These are phyloP conservation scores for Trematomus bernacchii DNA, from an alignment of 2,797 vertebrate species.

Conservation along the genomic window DNA sequence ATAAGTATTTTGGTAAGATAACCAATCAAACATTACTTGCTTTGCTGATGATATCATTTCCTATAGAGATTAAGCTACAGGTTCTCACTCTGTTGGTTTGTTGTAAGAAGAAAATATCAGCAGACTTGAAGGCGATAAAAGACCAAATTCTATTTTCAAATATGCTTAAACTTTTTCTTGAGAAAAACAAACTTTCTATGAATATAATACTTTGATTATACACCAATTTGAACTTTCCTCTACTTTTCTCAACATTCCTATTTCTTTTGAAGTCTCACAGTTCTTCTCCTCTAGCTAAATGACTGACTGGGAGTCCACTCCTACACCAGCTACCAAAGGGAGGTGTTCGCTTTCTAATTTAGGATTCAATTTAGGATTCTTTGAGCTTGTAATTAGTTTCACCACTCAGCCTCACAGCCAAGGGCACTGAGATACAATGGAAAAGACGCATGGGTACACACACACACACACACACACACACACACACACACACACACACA, in stretches of 20 bases:
- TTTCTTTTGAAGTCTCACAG: neutral
- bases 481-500: constrained; percentile 23
- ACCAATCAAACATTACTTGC: neutral
- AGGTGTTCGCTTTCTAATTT: constrained; percentile 83
- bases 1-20: neutral
- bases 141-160: neutral
- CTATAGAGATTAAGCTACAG: neutral
- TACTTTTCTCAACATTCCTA: neutral
- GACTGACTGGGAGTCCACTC: constrained; percentile 69
- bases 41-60: neutral
- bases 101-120: neutral
- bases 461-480: constrained; percentile 2
- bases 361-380: constrained; percentile 79
- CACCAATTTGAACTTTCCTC: neutral
- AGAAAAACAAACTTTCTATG: neutral
- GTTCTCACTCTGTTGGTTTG: neutral
- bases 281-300: constrained; percentile 60
- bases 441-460: constrained; percentile 24
- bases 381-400: constrained; percentile 79
- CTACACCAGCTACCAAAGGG: constrained; percentile 65
- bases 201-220: neutral
- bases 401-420: constrained; percentile 64
- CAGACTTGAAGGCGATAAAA: neutral
- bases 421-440: constrained; percentile 56
- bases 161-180: neutral